Percentiles rank a stretch among this genome's conserved stretches.
phyloP scores from a whole-genome alignment of 2,888 invertebrate species.

The Torymus auratus region DNA sequence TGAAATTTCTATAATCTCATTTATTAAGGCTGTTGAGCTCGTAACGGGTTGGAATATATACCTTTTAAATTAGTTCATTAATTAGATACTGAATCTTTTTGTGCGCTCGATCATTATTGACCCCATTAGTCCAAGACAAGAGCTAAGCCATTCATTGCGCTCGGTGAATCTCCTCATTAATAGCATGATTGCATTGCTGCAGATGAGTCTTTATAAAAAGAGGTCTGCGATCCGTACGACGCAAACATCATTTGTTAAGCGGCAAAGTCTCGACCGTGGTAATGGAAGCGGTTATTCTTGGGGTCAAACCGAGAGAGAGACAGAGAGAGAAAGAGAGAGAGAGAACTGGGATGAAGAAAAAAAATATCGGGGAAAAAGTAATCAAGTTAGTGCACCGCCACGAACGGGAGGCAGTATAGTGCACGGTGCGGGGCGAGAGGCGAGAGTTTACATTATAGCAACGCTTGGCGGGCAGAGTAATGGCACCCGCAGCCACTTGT shows the following conservation, averaged over 20 bases:
- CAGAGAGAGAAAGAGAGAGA: background rate
- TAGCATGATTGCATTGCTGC: too few species aligned
- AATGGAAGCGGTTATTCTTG: background rate
- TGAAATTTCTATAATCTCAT: too few species aligned
- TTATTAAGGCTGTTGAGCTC: too few species aligned
- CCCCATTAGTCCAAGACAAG: too few species aligned
- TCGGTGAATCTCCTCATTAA: too few species aligned
- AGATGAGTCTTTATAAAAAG: too few species aligned
- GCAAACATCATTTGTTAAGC: conserved; percentile 9
- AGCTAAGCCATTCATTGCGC: too few species aligned
- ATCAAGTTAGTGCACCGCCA: conserved; percentile 35
- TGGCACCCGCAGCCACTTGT: conserved; percentile 65
- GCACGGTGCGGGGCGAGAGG: background rate
- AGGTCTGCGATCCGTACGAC: background rate
- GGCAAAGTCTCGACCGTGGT: background rate
- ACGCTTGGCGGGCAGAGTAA: conserved; percentile 59
- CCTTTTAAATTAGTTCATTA: too few species aligned
- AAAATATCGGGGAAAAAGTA: conserved; percentile 11
- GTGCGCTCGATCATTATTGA: too few species aligned
- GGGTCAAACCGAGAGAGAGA: too few species aligned
- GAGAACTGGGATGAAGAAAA: background rate
- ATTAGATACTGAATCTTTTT: too few species aligned
- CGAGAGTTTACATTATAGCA: conserved; percentile 47
- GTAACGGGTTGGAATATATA: too few species aligned
- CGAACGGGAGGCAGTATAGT: background rate